Percentiles rank a stretch among this genome's conserved stretches.
Evolutionary conservation across 2,888 invertebrate genomes (phyloP).

Genomic region (Spilarctia lutea): DNA sequence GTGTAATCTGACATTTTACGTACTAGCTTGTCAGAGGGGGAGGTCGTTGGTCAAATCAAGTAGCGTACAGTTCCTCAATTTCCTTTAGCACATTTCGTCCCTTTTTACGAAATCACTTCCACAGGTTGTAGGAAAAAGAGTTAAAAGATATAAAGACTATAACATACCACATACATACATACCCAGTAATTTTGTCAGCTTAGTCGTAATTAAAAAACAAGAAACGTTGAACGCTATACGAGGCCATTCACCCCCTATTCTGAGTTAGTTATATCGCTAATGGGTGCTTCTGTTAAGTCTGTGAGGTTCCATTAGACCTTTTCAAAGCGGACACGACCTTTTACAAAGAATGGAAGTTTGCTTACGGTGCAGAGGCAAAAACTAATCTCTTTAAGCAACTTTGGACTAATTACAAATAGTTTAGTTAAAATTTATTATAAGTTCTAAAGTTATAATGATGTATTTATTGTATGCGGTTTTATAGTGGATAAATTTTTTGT

Average conservation of each 20-base stretch:
- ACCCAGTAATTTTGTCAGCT: neutral
- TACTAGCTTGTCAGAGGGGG: too few relatives aligned
- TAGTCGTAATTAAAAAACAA: neutral
- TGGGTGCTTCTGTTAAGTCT: neutral
- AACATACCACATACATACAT: neutral
- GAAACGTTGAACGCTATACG: neutral
- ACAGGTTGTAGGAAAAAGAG: too few relatives aligned
- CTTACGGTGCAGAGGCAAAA: constrained; percentile 2
- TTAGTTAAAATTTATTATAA: neutral
- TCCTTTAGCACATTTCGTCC: too few relatives aligned
- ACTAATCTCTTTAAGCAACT: neutral
- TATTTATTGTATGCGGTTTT: neutral
- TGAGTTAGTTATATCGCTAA: constrained; percentile 2
- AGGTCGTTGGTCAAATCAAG: too few relatives aligned
- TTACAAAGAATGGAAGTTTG: constrained; percentile 3
- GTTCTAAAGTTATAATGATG: neutral
- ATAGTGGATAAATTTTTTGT: neutral
- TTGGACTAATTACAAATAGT: constrained; percentile 3
- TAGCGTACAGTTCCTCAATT: too few relatives aligned
- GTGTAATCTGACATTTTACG: too few relatives aligned
- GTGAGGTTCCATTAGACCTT: constrained; percentile 1
- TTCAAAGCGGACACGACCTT: constrained; percentile 5
- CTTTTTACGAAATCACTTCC: too few relatives aligned
- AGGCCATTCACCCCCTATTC: neutral
- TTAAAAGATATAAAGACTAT: too few relatives aligned